Percentiles rank a stretch among this genome's conserved stretches.
Conservation (phyloP, 2,797 vertebrate species). For the Alectoris magna region DNA sequence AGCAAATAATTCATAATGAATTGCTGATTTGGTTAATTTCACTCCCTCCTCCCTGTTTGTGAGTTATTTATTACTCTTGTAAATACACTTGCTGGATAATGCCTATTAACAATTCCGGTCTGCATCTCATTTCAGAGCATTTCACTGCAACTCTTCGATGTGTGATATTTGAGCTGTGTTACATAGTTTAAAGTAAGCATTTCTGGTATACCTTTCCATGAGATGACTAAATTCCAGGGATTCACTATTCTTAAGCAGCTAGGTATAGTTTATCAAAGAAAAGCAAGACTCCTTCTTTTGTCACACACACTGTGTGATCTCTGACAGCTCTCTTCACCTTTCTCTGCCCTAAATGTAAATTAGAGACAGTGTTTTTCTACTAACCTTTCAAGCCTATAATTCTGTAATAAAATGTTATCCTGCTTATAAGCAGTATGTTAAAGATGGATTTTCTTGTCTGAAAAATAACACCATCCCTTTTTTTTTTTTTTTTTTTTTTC, state of each 20-base stretch:
- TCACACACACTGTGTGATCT: background rate
- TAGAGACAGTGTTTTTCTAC: background rate
- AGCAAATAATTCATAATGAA: constrained; percentile 30
- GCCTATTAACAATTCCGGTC: background rate
- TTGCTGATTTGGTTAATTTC: constrained; percentile 51
- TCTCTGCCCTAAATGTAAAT: background rate
- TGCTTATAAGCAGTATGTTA: background rate
- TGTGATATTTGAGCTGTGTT: constrained; percentile 25
- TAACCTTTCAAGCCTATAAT: background rate
- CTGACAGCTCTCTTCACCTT: background rate
- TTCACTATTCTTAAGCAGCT: background rate
- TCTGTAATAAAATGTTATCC: background rate
- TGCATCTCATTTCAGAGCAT: constrained; percentile 30
- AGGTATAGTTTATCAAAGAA: background rate
- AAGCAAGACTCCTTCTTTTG: background rate
- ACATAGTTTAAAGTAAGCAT: constrained; percentile 6
- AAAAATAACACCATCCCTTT: background rate
- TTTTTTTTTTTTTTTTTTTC: too few relatives aligned
- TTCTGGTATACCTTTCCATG: background rate
- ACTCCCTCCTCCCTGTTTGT: constrained; percentile 4
- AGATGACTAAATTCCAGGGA: background rate
- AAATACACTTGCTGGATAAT: constrained; percentile 12
- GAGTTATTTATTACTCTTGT: constrained; percentile 56
- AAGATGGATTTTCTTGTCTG: background rate
- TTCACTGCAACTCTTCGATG: background rate